A percentile compares a stretch with the other conserved stretches of the same genome.
These are phyloP conservation scores for Tiliacea citrago DNA, from an alignment of 2,888 invertebrate genomes.

Conservation along the genomic window DNA sequence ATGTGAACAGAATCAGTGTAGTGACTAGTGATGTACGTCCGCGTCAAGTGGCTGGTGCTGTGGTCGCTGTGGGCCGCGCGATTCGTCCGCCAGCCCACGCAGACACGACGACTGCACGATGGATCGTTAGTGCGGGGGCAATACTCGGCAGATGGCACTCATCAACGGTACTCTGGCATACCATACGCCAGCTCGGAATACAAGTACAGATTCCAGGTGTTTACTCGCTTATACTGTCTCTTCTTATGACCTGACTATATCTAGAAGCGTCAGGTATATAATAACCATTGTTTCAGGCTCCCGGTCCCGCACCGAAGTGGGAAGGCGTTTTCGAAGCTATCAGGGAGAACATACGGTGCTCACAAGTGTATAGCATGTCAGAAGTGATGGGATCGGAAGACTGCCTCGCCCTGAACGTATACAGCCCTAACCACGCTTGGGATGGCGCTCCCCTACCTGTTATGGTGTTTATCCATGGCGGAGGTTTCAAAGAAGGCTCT, in stretches of 20 bases:
- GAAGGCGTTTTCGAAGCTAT: slow-evolving; percentile 39
- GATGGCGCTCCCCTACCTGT: slow-evolving; percentile 51
- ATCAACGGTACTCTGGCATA: slow-evolving; percentile 63
- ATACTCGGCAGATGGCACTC: slow-evolving; percentile 56
- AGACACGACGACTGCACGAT: slow-evolving; percentile 40
- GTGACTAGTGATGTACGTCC: slow-evolving; percentile 23
- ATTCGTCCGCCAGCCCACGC: slow-evolving; percentile 45
- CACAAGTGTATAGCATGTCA: slow-evolving; percentile 14
- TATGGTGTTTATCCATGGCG: slow-evolving; percentile 72
- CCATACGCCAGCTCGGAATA: slow-evolving; percentile 67
- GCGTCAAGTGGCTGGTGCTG: slow-evolving; percentile 39
- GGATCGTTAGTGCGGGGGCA: slow-evolving; percentile 60
- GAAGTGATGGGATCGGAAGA: slow-evolving; percentile 27
- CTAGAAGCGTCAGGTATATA: not conserved
- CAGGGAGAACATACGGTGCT: slow-evolving; percentile 36
- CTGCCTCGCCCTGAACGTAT: slow-evolving; percentile 68
- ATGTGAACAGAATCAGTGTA: not conserved
- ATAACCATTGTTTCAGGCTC: slow-evolving; percentile 29
- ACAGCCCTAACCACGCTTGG: slow-evolving; percentile 42
- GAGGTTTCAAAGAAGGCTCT: slow-evolving; percentile 65
- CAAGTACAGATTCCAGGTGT: slow-evolving; percentile 56
- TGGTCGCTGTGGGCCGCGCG: slow-evolving; percentile 43
- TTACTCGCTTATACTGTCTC: not conserved
- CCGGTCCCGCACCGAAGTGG: slow-evolving; percentile 38
- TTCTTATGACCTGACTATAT: not conserved